Evolutionary conservation across 1,140 invertebrate genomes (phyloP).

Genomic region (Oedothorax gibbosus): DNA sequence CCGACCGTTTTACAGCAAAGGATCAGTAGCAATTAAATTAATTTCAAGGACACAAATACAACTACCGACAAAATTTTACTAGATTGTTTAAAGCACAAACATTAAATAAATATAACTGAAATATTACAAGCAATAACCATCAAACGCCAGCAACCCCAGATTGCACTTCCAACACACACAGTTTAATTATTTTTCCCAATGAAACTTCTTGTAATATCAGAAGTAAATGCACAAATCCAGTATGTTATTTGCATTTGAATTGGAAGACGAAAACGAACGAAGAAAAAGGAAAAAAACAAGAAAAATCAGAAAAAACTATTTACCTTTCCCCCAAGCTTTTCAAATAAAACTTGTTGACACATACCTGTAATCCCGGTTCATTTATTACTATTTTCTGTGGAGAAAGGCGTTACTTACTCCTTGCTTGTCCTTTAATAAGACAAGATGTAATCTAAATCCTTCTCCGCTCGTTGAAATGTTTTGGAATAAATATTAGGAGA

Average conservation of each 20-base stretch:
- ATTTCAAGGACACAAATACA: too few relatives aligned
- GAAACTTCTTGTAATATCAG: conserved; percentile 47
- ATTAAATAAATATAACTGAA: neutral
- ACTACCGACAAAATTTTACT: too few relatives aligned
- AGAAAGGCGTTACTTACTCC: conserved; percentile 27
- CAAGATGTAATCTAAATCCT: conserved; percentile 29
- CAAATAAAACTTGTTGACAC: conserved; percentile 59
- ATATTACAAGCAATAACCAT: conserved; percentile 5
- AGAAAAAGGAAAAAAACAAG: conserved; percentile 21
- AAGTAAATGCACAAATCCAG: conserved; percentile 35
- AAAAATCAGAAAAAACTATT: conserved; percentile 27
- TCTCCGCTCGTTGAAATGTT: neutral
- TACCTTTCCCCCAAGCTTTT: conserved; percentile 42
- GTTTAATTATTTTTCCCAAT: conserved; percentile 41
- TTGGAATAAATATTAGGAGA: conserved; percentile 17
- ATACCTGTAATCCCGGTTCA: conserved; percentile 51
- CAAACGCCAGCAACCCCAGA: neutral
- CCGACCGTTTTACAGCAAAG: too few relatives aligned
- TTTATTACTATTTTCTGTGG: conserved; percentile 49
- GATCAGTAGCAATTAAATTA: too few relatives aligned
- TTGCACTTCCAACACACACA: conserved; percentile 7
- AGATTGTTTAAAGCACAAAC: too few relatives aligned
- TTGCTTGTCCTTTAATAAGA: conserved; percentile 50
- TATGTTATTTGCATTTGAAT: conserved; percentile 55
- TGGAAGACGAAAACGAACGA: conserved; percentile 32